Percentiles rank a stretch among this genome's conserved stretches.
Conservation (phyloP, 2,797 vertebrate genomes). For the Tympanoctomys barrerae region DNA sequence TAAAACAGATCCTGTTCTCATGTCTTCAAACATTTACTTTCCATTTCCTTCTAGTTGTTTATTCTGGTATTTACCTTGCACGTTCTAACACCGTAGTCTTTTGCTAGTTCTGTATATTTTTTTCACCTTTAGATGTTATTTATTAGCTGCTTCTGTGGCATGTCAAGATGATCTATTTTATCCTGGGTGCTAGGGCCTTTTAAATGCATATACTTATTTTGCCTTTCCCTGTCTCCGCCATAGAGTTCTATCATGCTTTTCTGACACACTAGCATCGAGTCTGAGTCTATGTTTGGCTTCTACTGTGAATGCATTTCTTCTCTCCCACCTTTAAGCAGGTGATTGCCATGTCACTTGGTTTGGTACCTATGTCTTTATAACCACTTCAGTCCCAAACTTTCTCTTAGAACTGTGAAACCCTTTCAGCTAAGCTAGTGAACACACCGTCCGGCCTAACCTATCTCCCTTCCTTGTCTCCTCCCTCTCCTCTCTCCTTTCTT, state of each 20-base stretch:
- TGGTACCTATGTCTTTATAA: neutral
- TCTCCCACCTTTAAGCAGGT: neutral
- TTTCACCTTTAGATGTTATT: slow-evolving; percentile 27
- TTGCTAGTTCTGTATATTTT: neutral
- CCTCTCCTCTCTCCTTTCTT: neutral
- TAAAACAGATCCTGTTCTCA: neutral
- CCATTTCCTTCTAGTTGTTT: slow-evolving; percentile 2
- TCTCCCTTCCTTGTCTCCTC: rapidly evolving
- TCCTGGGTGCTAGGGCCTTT: neutral
- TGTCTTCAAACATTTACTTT: slow-evolving; percentile 30
- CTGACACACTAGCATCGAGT: neutral
- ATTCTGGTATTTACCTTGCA: neutral
- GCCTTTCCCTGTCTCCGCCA: neutral
- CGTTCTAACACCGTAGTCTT: neutral
- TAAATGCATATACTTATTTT: neutral
- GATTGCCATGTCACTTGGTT: neutral
- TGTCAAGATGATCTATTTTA: neutral
- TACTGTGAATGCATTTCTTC: neutral
- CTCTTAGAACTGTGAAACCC: neutral
- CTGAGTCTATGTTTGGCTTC: slow-evolving; percentile 11
- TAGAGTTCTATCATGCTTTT: neutral
- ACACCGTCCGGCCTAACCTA: neutral
- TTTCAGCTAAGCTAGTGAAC: slow-evolving; percentile 9
- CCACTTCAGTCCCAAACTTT: neutral
- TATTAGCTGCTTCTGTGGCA: neutral